Base-by-base conservation (phyloP, 2,797 vertebrate species). In the Numenius phaeopus region DNA sequence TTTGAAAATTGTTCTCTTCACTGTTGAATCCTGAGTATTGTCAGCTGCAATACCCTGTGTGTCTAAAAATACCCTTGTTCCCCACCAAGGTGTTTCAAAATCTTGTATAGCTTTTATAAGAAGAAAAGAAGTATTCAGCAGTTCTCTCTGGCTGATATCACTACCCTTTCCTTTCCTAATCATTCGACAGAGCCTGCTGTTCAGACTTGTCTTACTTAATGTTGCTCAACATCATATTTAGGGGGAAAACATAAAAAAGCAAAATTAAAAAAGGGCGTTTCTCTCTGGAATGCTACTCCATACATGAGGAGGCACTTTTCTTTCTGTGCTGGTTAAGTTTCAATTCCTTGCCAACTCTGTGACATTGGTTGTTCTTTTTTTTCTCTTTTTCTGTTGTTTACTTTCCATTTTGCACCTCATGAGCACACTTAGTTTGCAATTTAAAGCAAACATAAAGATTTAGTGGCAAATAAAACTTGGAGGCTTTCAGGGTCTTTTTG, bases 391-490 rank as follows among this genome's bases (percentile, higher is more conserved):
- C 71, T 71, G 71, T 47, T 39, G 37, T 76, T 75, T 71, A 40
- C n/a, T 96, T 77, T 83, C 32, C 19, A 44, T 89, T 95, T 86
- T 86, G 34, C 84, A 71, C 46, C 32, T 86, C 92, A 82, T 32
- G 54, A 67, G 24, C 49, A 88, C 57, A 72, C 93, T 95, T 89
- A 77, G n/a, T 89, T 96, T 87, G 9, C 55, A 94, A 71, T 76
- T 72, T 66, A 89, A 40, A 83, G 11, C 1, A 3, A 84, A 54
- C 19, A 19, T 24, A 46, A 58, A 50, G 26, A 59, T 55, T 73
- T 66, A 75, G 57, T 21, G 20, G 7, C n/a, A 91, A 86, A 76
- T 59, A 70, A 59, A 83, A 26, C 29, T 94, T 59, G 89, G 71
- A 65, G 50, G 17, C 12, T 62, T 95, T 65, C 21, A 54, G 34